Base-by-base conservation (phyloP, 2,888 invertebrate species). In the Nysson spinosus region DNA sequence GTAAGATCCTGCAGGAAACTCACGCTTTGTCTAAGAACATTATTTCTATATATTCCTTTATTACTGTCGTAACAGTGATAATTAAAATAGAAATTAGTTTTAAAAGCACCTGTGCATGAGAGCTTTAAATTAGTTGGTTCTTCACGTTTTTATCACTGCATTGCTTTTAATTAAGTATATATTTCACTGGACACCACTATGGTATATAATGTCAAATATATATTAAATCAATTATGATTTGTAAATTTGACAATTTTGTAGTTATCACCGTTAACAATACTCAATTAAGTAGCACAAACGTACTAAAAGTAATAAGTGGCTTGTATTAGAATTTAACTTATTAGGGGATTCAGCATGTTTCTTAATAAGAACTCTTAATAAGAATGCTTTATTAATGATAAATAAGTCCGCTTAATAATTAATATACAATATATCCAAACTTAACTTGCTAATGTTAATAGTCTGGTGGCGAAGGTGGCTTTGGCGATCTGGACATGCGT, bases 381-480 rank as follows among this genome's bases (percentile, higher is more conserved):
- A 63, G 44, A 57, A 47, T 37, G 69, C 60, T 60, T 69, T 46
- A 28, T 63, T 72, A 58, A 55, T 69, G 17, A 22, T 50, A 46
- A 60, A 58, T 58, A 58, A 47, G 22, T 55, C 30, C 58, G 51
- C 61, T 52, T 69, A 46, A 64, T 61, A 68, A 51, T 57, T 64
- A 67, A 57, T 54, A 34, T 43, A 44, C 28, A 49, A 46, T 35
- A 43, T 63, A 70, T 28, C 62, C 51, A 55, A 68, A 62, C 60
- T 78, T 78, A 73, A 82, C 76, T 77, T 83, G 68, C 60, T 73
- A 82, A 83, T 84, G 75, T 86, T 83, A 72, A 78, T 85, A 87
- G 86, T 84, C 86, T 78, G 84, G 83, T 85, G 86, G 85, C 83
- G 86, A 86, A 77, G 84, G 85, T 85, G 86, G 85, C 82, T 87